Evolutionary conservation across 2,888 invertebrate species (phyloP).

Genomic region (Ariolimax columbianus): DNA sequence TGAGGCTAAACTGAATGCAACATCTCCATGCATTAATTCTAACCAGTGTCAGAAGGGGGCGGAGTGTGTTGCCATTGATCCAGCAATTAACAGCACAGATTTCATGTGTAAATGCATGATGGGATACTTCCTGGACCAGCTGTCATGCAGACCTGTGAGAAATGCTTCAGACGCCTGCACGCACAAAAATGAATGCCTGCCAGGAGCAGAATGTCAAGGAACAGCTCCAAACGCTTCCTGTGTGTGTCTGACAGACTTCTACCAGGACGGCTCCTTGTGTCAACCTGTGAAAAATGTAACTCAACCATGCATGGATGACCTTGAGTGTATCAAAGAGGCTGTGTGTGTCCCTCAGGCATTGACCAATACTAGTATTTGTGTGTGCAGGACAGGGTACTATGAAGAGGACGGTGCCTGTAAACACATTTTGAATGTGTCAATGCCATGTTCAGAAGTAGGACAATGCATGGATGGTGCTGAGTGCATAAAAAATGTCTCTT

Average conservation of each 20-base stretch:
- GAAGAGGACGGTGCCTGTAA: constrained; percentile 20
- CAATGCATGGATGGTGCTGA: constrained; percentile 53
- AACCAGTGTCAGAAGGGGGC: constrained; percentile 31
- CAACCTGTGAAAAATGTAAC: constrained; percentile 34
- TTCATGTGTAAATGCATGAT: constrained; percentile 41
- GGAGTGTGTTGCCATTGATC: not conserved
- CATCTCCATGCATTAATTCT: constrained; percentile 34
- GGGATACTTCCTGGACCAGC: constrained; percentile 44
- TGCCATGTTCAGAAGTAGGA: constrained; percentile 47
- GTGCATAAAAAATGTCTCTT: constrained; percentile 9
- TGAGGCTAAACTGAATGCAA: constrained; percentile 37
- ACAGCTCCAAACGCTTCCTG: not conserved
- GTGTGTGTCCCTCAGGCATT: not conserved
- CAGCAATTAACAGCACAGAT: not conserved
- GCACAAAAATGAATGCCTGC: constrained; percentile 47
- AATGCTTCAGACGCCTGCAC: constrained; percentile 47
- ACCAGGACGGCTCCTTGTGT: constrained; percentile 12
- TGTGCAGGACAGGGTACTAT: constrained; percentile 47
- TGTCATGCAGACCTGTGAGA: constrained; percentile 40
- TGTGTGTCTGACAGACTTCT: constrained; percentile 24
- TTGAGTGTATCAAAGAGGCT: constrained; percentile 38
- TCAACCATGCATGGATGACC: constrained; percentile 20
- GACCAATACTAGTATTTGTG: constrained; percentile 5
- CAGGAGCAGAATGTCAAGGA: constrained; percentile 40
- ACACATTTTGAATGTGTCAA: constrained; percentile 19